Percentiles rank a stretch among this genome's conserved stretches.
Evolutionary conservation across 1,140 invertebrate genomes (phyloP).

Genomic region (Penaeus chinensis): DNA sequence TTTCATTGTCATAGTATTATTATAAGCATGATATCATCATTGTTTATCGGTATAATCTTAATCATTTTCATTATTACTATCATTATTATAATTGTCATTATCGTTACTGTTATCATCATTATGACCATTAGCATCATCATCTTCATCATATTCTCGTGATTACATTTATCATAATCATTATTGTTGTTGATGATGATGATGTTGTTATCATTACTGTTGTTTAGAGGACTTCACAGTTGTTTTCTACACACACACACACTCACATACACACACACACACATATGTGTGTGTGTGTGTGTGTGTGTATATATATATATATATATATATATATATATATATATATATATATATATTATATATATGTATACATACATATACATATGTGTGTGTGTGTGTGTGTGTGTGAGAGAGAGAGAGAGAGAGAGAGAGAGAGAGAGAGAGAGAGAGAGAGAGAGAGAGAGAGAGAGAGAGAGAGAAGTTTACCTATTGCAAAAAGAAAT

Average conservation of each 20-base stretch:
- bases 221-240: too few relatives aligned
- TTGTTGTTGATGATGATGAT: too few relatives aligned
- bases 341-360: conserved; percentile 42
- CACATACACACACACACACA: neutral
- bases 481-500: too few relatives aligned
- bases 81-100: neutral
- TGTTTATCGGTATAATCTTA: too few relatives aligned
- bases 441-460: too few relatives aligned
- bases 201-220: too few relatives aligned
- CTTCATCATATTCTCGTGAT: neutral
- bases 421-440: too few relatives aligned
- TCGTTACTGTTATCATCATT: neutral
- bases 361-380: neutral
- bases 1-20: too few relatives aligned
- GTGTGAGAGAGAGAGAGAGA: too few relatives aligned
- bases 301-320: conserved; percentile 19
- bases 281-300: neutral
- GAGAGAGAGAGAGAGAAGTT: too few relatives aligned
- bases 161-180: neutral
- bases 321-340: conserved; percentile 24
- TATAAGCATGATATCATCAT: too few relatives aligned
- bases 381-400: neutral
- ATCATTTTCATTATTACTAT: neutral
- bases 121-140: neutral
- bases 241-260: neutral